phyloP scores from a whole-genome alignment of 2,888 invertebrate genomes.

The Parapristionchus giblindavisi region DNA sequence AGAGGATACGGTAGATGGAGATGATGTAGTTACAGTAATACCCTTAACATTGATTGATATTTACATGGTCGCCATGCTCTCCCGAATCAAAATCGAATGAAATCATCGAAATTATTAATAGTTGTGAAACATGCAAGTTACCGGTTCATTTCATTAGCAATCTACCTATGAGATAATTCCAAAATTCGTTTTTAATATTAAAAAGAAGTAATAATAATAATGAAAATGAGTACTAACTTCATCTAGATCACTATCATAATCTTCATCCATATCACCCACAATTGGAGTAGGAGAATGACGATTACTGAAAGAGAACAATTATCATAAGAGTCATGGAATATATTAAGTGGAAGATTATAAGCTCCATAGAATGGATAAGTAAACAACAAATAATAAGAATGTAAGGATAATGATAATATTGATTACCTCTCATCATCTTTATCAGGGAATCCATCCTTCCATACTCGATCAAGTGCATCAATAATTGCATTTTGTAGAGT shows the following conservation, averaged over 20 bases:
- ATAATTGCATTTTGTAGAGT: slow-evolving; percentile 51
- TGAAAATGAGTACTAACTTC: not conserved
- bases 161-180: not conserved
- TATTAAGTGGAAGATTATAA: not conserved
- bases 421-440: slow-evolving; percentile 8
- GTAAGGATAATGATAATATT: not conserved
- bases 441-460: slow-evolving; percentile 40
- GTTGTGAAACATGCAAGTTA: not conserved
- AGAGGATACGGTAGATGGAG: not conserved
- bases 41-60: not conserved
- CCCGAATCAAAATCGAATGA: no score
- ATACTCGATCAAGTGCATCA: slow-evolving; percentile 47
- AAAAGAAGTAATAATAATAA: not conserved
- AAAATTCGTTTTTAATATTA: not conserved
- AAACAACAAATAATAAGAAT: no score
- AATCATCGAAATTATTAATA: not conserved
- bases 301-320: slow-evolving; percentile 7
- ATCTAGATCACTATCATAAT: slow-evolving; percentile 21
- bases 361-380: not conserved
- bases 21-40: not conserved
- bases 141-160: not conserved
- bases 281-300: slow-evolving; percentile 32
- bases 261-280: slow-evolving; percentile 6
- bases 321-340: not conserved
- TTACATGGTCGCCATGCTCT: not conserved